A percentile compares a stretch with the other conserved stretches of the same genome.
These are phyloP conservation scores for Parasteatoda tepidariorum DNA, from an alignment of 1,140 invertebrate genomes.

Conservation along the genomic window DNA sequence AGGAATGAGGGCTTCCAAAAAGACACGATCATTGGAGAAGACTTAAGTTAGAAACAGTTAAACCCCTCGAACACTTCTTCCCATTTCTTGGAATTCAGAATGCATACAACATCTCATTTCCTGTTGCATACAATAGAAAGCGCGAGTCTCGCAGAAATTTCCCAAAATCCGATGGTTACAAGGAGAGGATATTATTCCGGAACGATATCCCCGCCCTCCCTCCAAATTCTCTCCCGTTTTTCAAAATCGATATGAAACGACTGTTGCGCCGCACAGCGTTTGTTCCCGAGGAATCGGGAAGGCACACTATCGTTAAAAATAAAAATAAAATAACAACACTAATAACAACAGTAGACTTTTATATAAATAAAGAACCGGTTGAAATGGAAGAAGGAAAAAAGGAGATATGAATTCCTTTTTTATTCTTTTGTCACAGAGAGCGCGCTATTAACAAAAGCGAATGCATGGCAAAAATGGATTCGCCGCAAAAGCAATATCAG, in stretches of 20 bases:
- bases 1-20: background rate
- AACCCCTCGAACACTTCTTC: constrained; percentile 28
- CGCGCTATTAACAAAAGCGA: constrained; percentile 52
- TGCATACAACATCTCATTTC: constrained; percentile 57
- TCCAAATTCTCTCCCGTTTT: background rate
- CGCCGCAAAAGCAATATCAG: constrained; percentile 59
- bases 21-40: background rate
- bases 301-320: constrained; percentile 14
- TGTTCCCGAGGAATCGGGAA: background rate
- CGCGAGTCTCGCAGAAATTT: constrained; percentile 30
- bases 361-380: background rate
- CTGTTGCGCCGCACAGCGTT: constrained; percentile 32
- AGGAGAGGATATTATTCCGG: constrained; percentile 50
- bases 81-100: constrained; percentile 16
- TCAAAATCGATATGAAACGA: constrained; percentile 45
- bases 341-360: constrained; percentile 25
- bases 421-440: constrained; percentile 36
- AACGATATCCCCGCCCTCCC: background rate
- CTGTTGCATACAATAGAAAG: constrained; percentile 53
- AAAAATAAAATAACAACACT: constrained; percentile 43
- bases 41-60: constrained; percentile 53
- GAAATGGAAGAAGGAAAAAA: background rate
- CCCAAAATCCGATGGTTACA: constrained; percentile 52
- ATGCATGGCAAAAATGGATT: constrained; percentile 23
- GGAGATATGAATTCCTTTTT: background rate